phyloP scores from a whole-genome alignment of 2,888 invertebrate genomes.

The Aphrophora alni region DNA sequence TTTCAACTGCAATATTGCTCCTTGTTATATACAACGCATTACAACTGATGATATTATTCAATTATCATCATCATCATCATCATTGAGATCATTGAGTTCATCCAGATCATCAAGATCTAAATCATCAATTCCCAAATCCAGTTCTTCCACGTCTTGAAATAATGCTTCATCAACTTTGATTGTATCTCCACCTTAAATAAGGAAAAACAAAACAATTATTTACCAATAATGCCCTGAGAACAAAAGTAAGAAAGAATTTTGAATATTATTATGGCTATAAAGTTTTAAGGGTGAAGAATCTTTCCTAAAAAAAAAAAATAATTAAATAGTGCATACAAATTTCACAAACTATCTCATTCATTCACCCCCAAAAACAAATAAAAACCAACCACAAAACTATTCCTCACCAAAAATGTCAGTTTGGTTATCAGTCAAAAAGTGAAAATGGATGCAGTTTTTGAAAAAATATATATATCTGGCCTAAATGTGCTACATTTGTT shows the following conservation, averaged over 20 bases:
- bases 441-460: too few species aligned
- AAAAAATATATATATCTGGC: too few species aligned
- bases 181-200: conserved; percentile 66
- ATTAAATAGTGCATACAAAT: too few species aligned
- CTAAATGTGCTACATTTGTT: too few species aligned
- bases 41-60: not conserved
- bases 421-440: too few species aligned
- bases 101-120: conserved; percentile 66
- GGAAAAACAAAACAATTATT: conserved; percentile 11
- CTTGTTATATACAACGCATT: not conserved
- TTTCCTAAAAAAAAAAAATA: too few species aligned
- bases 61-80: not conserved
- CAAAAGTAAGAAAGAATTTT: not conserved
- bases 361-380: too few species aligned
- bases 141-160: conserved; percentile 82
- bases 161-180: conserved; percentile 94
- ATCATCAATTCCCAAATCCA: conserved; percentile 72
- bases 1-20: not conserved
- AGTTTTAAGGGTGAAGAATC: too few species aligned
- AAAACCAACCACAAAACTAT: too few species aligned
- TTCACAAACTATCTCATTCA: too few species aligned
- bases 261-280: too few species aligned
- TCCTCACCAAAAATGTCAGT: too few species aligned
- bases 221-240: not conserved
- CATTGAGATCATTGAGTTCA: conserved; percentile 33